phyloP scores from a whole-genome alignment of 1,140 invertebrate genomes.

The Drepana arcuata region DNA sequence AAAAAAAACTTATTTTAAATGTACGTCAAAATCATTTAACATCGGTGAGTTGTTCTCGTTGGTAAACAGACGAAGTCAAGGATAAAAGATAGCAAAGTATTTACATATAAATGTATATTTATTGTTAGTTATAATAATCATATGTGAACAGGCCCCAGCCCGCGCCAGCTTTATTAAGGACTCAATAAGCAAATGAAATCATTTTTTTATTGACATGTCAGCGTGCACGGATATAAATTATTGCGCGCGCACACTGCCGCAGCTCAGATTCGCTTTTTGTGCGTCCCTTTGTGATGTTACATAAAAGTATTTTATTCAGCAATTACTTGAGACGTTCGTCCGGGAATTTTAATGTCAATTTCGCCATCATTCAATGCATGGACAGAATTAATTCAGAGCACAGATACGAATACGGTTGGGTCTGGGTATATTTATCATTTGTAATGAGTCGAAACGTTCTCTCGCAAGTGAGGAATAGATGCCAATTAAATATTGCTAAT shows the following conservation, averaged over 20 bases:
- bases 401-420: conserved; percentile 31
- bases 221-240: conserved; percentile 65
- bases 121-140: conserved; percentile 54
- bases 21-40: no score
- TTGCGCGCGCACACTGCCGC: conserved; percentile 32
- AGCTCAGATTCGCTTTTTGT: conserved; percentile 48
- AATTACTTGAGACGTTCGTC: conserved; percentile 66
- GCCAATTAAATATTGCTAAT: conserved; percentile 44
- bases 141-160: conserved; percentile 38
- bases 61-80: no score
- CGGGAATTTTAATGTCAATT: conserved; percentile 68
- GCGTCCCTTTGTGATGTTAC: conserved; percentile 54
- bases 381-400: conserved; percentile 57
- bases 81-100: no score
- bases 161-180: conserved; percentile 59
- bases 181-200: conserved; percentile 71
- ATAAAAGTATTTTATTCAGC: conserved; percentile 70
- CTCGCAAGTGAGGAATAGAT: conserved; percentile 37
- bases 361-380: conserved; percentile 60
- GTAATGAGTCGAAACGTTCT: conserved; percentile 48
- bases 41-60: no score
- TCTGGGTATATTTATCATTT: conserved; percentile 39
- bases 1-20: no score
- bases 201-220: conserved; percentile 71
- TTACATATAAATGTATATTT: no score